Base-by-base conservation (phyloP, 2,888 invertebrate species). In the Ryuthela nishihirai region DNA sequence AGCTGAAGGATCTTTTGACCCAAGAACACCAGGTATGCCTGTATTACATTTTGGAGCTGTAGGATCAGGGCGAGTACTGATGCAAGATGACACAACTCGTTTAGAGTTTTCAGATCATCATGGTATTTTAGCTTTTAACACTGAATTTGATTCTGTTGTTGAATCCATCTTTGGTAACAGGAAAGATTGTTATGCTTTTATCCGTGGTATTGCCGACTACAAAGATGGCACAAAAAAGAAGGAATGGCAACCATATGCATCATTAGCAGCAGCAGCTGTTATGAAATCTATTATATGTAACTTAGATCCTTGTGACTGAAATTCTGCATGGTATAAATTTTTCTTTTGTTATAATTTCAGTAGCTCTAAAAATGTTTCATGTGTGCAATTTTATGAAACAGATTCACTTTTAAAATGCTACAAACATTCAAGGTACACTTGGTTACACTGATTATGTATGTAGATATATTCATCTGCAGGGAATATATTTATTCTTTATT, bases 241-340 rank as follows among this genome's bases (percentile, higher is more conserved):
- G 70, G 91, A 94, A 71, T 99, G 99, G 99, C 97, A 97, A 74
- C 89, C 94, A 1, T 93, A 89, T 74, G 88, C 95, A 0, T 85
- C 95, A 0, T 75, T 97, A 38, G 87, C 87, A 1, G 95, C 97
- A 5, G 95, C 97, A 2, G 85, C 92, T 41, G 91, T 93, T 50
- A 89, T 90, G 80, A 95, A 93, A 74, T 83, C 89, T 3, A 83
- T 97, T 67, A 84, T 93, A 65, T 83, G 84, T 67, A 85, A 85
- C 64, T 83, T 91, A 84, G 87, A 85, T 70, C 84, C 88, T 25
- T 43, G 25, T 46, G 49, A 50, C 24, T 39, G n/a, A 23, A 25
- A 15, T 47, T n/a, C n/a, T n/a, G n/a, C n/a, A n/a, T n/a, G n/a
- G n/a, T n/a, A n/a, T n/a, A n/a, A n/a, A n/a, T n/a, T n/a, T n/a